Conservation (phyloP, 2,888 invertebrate species). For the Drosophila tripunctata region DNA sequence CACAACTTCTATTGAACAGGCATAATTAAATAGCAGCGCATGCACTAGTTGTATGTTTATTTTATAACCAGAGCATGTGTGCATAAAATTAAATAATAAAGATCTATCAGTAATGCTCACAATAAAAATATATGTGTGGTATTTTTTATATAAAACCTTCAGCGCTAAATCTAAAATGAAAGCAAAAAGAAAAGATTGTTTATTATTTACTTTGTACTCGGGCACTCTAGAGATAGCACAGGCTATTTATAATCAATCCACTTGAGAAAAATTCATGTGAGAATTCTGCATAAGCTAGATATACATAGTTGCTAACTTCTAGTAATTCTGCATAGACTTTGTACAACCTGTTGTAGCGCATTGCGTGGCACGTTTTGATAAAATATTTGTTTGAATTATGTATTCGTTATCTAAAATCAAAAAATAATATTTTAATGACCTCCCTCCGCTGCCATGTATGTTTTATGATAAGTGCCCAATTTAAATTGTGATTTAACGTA, state of each 20-base stretch:
- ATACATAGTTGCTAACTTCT: slow-evolving; percentile 12
- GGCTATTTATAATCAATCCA: slow-evolving; percentile 9
- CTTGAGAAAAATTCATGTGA: slow-evolving; percentile 12
- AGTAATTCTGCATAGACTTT: slow-evolving; percentile 21
- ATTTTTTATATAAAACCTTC: background rate
- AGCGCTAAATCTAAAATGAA: background rate
- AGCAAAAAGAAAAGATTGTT: background rate
- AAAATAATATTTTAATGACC: slow-evolving; percentile 22
- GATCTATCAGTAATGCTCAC: background rate
- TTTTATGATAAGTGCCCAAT: slow-evolving; percentile 20
- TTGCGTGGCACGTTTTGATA: slow-evolving; percentile 10
- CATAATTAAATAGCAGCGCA: background rate
- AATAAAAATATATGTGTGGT: background rate
- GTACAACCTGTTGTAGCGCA: background rate
- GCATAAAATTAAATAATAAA: background rate
- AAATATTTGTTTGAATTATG: slow-evolving; percentile 27
- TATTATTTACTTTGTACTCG: slow-evolving; percentile 6
- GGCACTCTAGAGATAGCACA: slow-evolving; percentile 22
- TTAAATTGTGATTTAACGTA: background rate
- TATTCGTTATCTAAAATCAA: slow-evolving; percentile 6
- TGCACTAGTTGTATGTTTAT: background rate
- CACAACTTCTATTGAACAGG: background rate
- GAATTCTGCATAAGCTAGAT: background rate
- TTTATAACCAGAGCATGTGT: background rate
- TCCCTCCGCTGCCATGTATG: too few species aligned